Conservation (phyloP, 2,797 vertebrate species). For the Nothura maculosa region DNA sequence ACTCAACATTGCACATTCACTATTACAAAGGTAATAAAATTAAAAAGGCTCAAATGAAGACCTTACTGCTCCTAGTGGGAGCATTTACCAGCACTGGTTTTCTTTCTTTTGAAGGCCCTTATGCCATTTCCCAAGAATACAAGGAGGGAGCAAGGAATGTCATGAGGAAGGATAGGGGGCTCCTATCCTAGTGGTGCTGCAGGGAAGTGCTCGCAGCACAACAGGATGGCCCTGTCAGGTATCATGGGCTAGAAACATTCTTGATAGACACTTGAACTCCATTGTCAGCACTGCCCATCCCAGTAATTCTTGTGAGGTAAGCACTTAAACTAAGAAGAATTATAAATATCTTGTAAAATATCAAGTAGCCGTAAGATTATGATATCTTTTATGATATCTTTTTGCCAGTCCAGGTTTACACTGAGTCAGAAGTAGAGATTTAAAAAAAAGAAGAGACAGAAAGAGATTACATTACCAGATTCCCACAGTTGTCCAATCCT, state of each 20-base stretch:
- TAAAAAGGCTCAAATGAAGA: background rate
- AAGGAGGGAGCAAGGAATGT: rapidly evolving
- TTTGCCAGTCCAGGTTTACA: background rate
- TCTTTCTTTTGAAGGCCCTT: background rate
- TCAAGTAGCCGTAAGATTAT: background rate
- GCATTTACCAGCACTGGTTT: background rate
- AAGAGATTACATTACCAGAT: slow-evolving; percentile 1
- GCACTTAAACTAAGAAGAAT: background rate
- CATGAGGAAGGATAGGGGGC: background rate
- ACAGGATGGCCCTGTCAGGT: background rate
- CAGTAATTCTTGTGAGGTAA: background rate
- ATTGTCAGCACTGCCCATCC: background rate
- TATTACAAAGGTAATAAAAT: background rate
- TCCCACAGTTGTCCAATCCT: slow-evolving; percentile 27
- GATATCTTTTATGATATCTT: background rate
- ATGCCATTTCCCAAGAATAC: rapidly evolving
- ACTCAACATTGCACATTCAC: background rate
- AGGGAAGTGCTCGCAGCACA: rapidly evolving
- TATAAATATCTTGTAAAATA: background rate
- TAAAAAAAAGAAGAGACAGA: background rate
- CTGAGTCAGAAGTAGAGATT: background rate
- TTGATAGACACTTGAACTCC: background rate
- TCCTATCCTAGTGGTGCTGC: rapidly evolving
- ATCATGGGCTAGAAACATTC: background rate
- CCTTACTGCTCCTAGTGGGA: background rate